Evolutionary conservation across 1,140 invertebrate genomes (phyloP).

Genomic region (Brachionus angularis): DNA sequence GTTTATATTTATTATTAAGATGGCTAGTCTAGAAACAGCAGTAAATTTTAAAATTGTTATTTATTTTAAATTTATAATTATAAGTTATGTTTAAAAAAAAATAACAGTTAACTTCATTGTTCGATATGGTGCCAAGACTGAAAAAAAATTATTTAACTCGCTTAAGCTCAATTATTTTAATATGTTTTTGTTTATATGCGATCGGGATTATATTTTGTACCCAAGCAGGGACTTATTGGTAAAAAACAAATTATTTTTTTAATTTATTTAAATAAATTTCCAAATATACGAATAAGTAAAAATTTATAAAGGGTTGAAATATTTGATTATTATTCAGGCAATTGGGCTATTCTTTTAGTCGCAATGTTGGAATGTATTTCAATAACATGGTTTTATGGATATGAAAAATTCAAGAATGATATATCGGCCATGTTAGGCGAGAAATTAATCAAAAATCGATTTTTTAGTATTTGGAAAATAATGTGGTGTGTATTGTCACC

Average conservation of each 20-base stretch:
- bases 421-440: conserved; percentile 40
- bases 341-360: conserved; percentile 68
- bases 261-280: neutral
- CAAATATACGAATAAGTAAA: no score
- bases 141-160: conserved; percentile 56
- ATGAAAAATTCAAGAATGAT: conserved; percentile 21
- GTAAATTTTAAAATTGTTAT: no score
- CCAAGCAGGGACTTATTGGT: conserved; percentile 37
- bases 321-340: conserved; percentile 70
- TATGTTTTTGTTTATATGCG: conserved; percentile 64
- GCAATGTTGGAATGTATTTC: conserved; percentile 68
- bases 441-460: neutral
- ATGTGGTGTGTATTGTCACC: neutral
- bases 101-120: conserved; percentile 67
- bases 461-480: conserved; percentile 13
- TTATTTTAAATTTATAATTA: no score
- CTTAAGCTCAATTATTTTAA: conserved; percentile 61
- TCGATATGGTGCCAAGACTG: conserved; percentile 65
- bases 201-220: conserved; percentile 68
- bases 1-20: neutral
- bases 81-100: no score
- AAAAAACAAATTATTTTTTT: neutral
- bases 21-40: conserved; percentile 5
- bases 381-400: conserved; percentile 69
- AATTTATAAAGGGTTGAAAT: conserved; percentile 57